These are phyloP conservation scores for Nebria salina DNA, from an alignment of 2,888 invertebrate species.

Conservation along the genomic window DNA sequence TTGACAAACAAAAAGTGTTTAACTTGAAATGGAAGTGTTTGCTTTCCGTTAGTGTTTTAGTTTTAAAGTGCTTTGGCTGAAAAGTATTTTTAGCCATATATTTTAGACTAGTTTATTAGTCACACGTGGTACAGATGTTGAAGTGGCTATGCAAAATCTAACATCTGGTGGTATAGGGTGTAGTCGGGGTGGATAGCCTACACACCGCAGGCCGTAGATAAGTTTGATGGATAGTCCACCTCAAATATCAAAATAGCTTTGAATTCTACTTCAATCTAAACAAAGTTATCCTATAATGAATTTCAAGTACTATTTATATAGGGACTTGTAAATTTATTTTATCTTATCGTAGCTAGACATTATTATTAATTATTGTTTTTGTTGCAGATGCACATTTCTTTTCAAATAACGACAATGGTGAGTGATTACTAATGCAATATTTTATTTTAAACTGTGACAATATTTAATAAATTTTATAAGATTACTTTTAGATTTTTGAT, in stretches of 20 bases:
- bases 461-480: too few species aligned
- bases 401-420: too few species aligned
- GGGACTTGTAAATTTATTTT: too few species aligned
- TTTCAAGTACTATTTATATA: too few species aligned
- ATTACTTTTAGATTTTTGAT: too few species aligned
- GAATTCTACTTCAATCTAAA: too few species aligned
- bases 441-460: too few species aligned
- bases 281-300: too few species aligned
- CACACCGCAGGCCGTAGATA: not conserved
- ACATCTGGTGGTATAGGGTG: not conserved
- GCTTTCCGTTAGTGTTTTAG: not conserved
- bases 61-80: not conserved
- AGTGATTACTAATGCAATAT: too few species aligned
- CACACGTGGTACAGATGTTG: conserved; percentile 1
- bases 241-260: not conserved
- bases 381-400: too few species aligned
- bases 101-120: not conserved
- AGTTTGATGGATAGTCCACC: not conserved
- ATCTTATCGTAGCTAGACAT: too few species aligned
- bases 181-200: not conserved
- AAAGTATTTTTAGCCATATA: conserved; percentile 1
- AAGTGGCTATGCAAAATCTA: not conserved
- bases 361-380: too few species aligned
- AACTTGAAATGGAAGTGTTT: not conserved
- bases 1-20: not conserved